phyloP scores from a whole-genome alignment of 2,888 invertebrate genomes.

The Drosophila mayaguana region DNA sequence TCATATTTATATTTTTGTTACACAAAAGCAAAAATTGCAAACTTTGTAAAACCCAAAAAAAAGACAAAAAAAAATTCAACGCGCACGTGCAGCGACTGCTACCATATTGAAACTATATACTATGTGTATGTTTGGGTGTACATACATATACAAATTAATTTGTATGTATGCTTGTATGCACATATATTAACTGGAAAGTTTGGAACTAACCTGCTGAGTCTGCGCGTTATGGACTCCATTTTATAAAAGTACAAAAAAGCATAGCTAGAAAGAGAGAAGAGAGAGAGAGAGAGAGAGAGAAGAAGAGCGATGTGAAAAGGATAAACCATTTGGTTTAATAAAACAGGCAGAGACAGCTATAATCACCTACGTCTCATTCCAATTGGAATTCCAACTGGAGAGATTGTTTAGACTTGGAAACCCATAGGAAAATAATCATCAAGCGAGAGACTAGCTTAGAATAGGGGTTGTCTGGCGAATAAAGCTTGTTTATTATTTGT shows the following conservation, averaged over 20 bases:
- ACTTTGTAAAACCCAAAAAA: constrained; percentile 8
- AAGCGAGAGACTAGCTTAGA: not conserved
- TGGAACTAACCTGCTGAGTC: constrained; percentile 41
- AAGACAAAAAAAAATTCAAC: constrained; percentile 2
- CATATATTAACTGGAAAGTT: not conserved
- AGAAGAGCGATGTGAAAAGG: not conserved
- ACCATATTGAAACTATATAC: constrained; percentile 13
- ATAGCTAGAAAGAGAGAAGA: not conserved
- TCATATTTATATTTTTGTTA: not conserved
- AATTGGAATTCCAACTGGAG: not conserved
- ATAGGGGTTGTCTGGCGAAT: constrained; percentile 1
- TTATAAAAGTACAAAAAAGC: not conserved
- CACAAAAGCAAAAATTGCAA: constrained; percentile 20
- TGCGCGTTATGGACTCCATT: constrained; percentile 40
- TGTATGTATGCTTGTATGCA: not conserved
- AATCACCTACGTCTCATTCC: not conserved
- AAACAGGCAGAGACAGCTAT: not conserved
- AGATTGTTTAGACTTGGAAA: not conserved
- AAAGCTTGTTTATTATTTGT: not conserved
- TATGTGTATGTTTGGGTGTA: not conserved
- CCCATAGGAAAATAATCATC: not conserved
- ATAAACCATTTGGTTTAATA: not conserved
- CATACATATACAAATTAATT: not conserved
- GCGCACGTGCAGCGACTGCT: constrained; percentile 64
- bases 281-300: not conserved